These are phyloP conservation scores for Deroplatys truncata DNA, from an alignment of 2,888 invertebrate species.

Conservation along the genomic window DNA sequence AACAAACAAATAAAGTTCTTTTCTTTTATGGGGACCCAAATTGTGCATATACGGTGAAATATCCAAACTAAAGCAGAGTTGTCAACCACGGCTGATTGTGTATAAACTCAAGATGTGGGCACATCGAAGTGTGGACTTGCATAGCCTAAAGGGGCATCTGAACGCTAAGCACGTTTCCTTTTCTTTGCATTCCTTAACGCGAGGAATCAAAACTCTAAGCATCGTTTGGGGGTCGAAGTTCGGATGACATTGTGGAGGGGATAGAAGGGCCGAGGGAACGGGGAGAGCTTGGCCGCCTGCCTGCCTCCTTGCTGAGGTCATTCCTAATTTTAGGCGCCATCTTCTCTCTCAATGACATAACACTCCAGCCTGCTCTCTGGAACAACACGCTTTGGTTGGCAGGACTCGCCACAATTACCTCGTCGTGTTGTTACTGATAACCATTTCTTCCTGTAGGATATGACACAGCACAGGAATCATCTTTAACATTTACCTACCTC, in stretches of 20 bases:
- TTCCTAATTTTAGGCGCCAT: conserved; percentile 14
- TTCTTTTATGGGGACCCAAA: too few species aligned
- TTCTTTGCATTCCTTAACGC: not conserved
- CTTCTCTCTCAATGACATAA: conserved; percentile 4
- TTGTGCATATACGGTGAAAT: too few species aligned
- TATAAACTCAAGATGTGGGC: not conserved
- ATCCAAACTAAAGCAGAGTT: too few species aligned
- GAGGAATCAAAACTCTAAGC: not conserved
- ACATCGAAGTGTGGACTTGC: not conserved
- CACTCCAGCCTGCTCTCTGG: not conserved
- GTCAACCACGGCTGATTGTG: too few species aligned
- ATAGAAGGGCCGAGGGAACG: not conserved
- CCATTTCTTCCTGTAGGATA: not conserved
- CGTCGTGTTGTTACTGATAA: not conserved
- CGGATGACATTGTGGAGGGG: not conserved
- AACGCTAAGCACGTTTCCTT: not conserved
- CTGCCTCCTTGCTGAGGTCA: conserved; percentile 5
- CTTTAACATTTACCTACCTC: too few species aligned
- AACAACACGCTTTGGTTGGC: not conserved
- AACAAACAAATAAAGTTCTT: too few species aligned
- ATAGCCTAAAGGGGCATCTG: not conserved
- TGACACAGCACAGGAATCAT: not conserved
- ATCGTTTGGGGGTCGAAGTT: not conserved
- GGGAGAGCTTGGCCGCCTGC: not conserved
- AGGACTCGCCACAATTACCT: not conserved